Evolutionary conservation across 2,888 invertebrate genomes (phyloP), one percentile per base, ranked within the genome.

Genomic region (Stegana nigrithorax): DNA sequence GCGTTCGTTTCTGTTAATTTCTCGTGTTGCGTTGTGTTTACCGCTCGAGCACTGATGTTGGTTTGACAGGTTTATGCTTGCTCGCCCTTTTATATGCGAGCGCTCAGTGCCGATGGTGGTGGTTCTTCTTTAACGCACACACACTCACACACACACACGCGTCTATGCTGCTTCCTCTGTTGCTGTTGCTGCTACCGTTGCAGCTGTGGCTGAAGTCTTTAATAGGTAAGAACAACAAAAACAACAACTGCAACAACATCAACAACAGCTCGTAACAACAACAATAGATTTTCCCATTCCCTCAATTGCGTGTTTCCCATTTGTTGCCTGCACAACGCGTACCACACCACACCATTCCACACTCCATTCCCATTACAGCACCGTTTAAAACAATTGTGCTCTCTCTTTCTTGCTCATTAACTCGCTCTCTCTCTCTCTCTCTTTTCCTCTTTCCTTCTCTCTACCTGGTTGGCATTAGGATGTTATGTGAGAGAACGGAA

Each of bases 51-150:
- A 77, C 72, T 80, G 73, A 72, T 76, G 73, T 73, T 76, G 71
- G 71, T 83, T 75, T 84, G 84, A 84, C 83, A 84, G 84, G 84
- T 83, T 78, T 76, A 73, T 71, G 67, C 68, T 65, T 64, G 67
- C 70, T 67, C 66, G 69, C 70, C 74, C 80, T 80, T 81, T 80
- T 82, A 82, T 82, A 82, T 66, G 63, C 65, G 64, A 62, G 57
- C 60, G 65, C 68, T 39, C 62, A 7, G 44, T 58, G 56, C 58
- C 32, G 68, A 71, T 70, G 71, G 72, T 79, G 78, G 68, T 67
- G 65, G 76, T 70, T 77, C 71, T 72, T 75, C 78, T 71, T 67
- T 67, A 69, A 50, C 65, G 67, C 73, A 72, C 70, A 66, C 64
- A 67, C 65, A 14, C 64, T 23, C 65, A 68, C 59, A 63, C 59